phyloP scores from a whole-genome alignment of 2,888 invertebrate species.

The Cremastinae sp. region DNA sequence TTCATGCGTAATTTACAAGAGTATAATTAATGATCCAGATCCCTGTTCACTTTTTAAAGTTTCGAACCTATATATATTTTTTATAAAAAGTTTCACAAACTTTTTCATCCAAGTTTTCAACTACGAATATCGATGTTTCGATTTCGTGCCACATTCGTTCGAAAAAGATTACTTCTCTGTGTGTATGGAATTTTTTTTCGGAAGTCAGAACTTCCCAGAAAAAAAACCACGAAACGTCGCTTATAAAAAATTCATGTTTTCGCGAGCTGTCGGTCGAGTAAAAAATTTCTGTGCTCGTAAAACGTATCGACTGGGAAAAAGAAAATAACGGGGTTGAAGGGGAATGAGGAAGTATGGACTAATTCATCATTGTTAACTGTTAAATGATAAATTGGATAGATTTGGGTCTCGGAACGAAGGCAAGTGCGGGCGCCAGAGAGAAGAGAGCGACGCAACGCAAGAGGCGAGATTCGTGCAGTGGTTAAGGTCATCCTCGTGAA shows the following conservation, averaged over 20 bases:
- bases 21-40: too few relatives aligned
- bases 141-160: too few relatives aligned
- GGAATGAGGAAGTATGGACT: conserved; percentile 30
- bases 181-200: too few relatives aligned
- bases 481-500: conserved; percentile 51
- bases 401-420: conserved; percentile 27
- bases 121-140: too few relatives aligned
- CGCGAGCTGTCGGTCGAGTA: too few relatives aligned
- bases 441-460: conserved; percentile 30
- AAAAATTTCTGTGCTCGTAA: neutral
- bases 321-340: neutral
- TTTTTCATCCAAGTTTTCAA: too few relatives aligned
- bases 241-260: neutral
- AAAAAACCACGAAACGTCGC: neutral
- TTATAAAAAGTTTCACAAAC: neutral
- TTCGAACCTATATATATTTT: too few relatives aligned
- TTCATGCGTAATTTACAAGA: too few relatives aligned
- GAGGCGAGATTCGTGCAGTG: conserved; percentile 36
- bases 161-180: too few relatives aligned
- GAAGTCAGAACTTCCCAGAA: neutral
- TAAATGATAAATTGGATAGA: conserved; percentile 62
- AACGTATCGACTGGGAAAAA: neutral
- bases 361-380: conserved; percentile 57
- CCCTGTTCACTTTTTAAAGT: neutral
- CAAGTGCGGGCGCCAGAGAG: conserved; percentile 29